Evolutionary conservation across 2,888 invertebrate species (phyloP).

Genomic region (Cacoxenus indagator): DNA sequence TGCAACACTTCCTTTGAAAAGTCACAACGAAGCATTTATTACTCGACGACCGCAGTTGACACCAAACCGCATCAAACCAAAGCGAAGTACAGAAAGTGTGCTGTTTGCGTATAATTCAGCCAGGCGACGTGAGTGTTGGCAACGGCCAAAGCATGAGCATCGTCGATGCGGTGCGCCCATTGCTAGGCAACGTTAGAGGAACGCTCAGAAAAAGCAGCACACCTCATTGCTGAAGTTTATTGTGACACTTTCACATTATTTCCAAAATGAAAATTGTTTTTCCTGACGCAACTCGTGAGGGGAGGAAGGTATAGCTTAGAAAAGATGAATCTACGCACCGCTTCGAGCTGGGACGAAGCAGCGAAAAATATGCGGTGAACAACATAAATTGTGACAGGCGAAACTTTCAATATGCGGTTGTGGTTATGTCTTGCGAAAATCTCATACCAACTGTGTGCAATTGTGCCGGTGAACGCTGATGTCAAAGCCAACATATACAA

Average conservation of each 20-base stretch:
- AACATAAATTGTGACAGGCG: constrained; percentile 49
- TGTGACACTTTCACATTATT: constrained; percentile 37
- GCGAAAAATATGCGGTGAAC: constrained; percentile 8
- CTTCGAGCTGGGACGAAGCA: not conserved
- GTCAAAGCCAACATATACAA: constrained; percentile 47
- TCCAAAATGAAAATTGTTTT: constrained; percentile 17
- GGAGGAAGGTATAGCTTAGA: not conserved
- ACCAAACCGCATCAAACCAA: not conserved
- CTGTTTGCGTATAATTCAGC: not conserved
- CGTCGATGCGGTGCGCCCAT: not conserved
- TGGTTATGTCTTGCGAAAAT: constrained; percentile 34
- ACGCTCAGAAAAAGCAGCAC: not conserved
- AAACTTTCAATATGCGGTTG: constrained; percentile 50
- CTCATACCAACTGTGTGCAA: constrained; percentile 40
- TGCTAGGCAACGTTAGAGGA: constrained; percentile 2
- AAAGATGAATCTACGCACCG: not conserved
- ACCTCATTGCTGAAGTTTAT: constrained; percentile 40
- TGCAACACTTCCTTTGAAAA: not conserved
- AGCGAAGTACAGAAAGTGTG: not conserved
- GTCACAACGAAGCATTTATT: constrained; percentile 4
- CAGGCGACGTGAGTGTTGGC: not conserved
- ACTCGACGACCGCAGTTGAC: constrained; percentile 2
- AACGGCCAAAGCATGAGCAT: not conserved
- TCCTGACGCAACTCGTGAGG: not conserved
- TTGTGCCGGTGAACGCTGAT: constrained; percentile 46